phyloP scores from a whole-genome alignment of 2,113 vertebrate genomes.

The Menura novaehollandiae region DNA sequence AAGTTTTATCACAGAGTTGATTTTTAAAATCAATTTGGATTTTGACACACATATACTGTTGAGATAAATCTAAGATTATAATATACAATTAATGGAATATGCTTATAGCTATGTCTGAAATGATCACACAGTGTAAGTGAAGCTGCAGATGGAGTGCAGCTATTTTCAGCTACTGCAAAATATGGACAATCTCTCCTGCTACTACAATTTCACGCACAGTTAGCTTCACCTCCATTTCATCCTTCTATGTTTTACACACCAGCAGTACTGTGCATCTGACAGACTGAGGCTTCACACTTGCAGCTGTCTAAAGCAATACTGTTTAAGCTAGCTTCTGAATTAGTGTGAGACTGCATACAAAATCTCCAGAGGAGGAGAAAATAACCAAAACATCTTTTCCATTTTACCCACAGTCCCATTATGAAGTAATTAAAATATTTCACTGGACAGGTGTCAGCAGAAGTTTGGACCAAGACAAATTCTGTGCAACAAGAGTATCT shows the following conservation, averaged over 20 bases:
- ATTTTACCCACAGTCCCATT: neutral
- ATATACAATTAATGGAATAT: constrained; percentile 37
- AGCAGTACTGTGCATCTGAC: constrained; percentile 54
- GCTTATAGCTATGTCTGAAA: constrained; percentile 37
- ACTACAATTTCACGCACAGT: constrained; percentile 79
- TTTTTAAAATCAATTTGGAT: constrained; percentile 4
- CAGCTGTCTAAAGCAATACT: constrained; percentile 59
- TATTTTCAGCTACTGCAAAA: constrained; percentile 78
- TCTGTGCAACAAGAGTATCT: neutral
- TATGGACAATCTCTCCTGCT: constrained; percentile 65
- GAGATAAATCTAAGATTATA: constrained; percentile 3
- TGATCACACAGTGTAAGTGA: constrained; percentile 23
- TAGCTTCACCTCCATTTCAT: constrained; percentile 74
- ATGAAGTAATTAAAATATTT: constrained; percentile 26
- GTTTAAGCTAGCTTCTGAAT: constrained; percentile 48
- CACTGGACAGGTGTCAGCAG: neutral
- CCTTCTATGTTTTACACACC: constrained; percentile 66
- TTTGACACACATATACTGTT: neutral
- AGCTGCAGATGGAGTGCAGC: constrained; percentile 54
- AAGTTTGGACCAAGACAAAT: neutral
- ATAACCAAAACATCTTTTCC: neutral
- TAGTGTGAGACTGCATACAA: constrained; percentile 1
- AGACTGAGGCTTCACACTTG: constrained; percentile 54
- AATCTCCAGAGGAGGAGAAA: constrained; percentile 12
- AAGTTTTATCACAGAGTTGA: neutral